phyloP scores from a whole-genome alignment of 30 jellyfish, hydroid and myxozoan genomes.

The Aurelia aurita complex sp. Pacific region DNA sequence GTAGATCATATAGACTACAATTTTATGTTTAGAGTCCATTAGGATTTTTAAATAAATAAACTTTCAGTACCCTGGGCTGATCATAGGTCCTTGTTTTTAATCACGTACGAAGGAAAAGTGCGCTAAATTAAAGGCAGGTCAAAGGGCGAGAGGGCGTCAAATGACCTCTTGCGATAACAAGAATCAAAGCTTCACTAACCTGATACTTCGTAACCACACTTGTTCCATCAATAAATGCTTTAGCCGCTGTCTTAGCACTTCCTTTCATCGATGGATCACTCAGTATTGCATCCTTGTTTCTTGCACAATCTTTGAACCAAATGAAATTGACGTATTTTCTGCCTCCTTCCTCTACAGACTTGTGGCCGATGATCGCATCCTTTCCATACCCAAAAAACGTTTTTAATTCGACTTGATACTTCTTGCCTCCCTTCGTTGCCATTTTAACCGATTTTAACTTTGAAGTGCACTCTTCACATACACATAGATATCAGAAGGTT shows the following conservation, averaged over 20 bases:
- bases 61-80: too few relatives aligned
- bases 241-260: not conserved
- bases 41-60: too few relatives aligned
- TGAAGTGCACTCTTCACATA: too few relatives aligned
- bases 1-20: too few relatives aligned
- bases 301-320: slow-evolving; percentile 33
- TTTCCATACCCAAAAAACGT: not conserved
- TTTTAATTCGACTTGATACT: not conserved
- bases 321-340: slow-evolving; percentile 7
- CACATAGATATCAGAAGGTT: too few relatives aligned
- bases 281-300: not conserved
- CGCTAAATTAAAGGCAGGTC: not conserved
- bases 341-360: not conserved
- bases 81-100: too few relatives aligned
- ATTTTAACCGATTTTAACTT: not conserved
- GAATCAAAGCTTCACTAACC: not conserved
- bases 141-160: not conserved
- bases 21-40: too few relatives aligned
- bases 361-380: slow-evolving; percentile 13
- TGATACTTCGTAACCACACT: slow-evolving; percentile 19
- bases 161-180: not conserved
- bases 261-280: not conserved
- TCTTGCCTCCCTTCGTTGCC: not conserved
- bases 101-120: too few relatives aligned
- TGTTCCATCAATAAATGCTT: slow-evolving; percentile 23